Conservation (phyloP, 2,888 invertebrate genomes). For the Thereva unica region DNA sequence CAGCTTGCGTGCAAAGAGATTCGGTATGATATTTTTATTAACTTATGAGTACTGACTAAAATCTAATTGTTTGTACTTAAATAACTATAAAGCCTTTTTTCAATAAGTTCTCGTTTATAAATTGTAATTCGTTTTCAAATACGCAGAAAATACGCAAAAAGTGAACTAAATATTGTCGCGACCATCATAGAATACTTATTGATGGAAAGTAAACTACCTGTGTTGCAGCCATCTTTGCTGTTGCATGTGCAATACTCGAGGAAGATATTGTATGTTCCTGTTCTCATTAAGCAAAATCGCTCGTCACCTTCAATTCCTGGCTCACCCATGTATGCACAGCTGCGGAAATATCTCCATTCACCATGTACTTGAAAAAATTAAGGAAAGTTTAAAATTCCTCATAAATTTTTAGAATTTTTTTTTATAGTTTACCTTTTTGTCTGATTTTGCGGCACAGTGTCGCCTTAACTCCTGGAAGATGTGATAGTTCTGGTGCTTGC, state of each 20-base stretch:
- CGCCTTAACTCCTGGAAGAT: constrained; percentile 71
- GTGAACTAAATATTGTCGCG: constrained; percentile 39
- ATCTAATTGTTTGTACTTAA: too few relatives aligned
- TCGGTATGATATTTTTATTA: too few relatives aligned
- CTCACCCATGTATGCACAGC: constrained; percentile 88
- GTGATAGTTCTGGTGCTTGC: constrained; percentile 64
- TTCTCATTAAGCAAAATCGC: constrained; percentile 86
- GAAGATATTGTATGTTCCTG: constrained; percentile 90
- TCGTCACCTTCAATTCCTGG: constrained; percentile 89
- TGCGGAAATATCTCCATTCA: constrained; percentile 85
- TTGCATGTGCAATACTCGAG: constrained; percentile 93
- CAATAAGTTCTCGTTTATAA: too few relatives aligned
- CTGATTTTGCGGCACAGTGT: constrained; percentile 91
- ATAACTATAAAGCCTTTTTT: too few relatives aligned
- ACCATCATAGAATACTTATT: constrained; percentile 48
- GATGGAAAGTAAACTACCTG: constrained; percentile 60
- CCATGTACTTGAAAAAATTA: constrained; percentile 82
- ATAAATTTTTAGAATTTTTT: too few relatives aligned
- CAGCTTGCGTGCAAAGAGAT: too few relatives aligned
- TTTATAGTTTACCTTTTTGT: constrained; percentile 90
- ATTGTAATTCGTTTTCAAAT: too few relatives aligned
- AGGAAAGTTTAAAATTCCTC: too few relatives aligned
- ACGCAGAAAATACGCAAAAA: too few relatives aligned
- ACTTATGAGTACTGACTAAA: too few relatives aligned
- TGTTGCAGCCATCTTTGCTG: constrained; percentile 89